phyloP scores from a whole-genome alignment of 1,140 invertebrate species.

The Phortica variegata region DNA sequence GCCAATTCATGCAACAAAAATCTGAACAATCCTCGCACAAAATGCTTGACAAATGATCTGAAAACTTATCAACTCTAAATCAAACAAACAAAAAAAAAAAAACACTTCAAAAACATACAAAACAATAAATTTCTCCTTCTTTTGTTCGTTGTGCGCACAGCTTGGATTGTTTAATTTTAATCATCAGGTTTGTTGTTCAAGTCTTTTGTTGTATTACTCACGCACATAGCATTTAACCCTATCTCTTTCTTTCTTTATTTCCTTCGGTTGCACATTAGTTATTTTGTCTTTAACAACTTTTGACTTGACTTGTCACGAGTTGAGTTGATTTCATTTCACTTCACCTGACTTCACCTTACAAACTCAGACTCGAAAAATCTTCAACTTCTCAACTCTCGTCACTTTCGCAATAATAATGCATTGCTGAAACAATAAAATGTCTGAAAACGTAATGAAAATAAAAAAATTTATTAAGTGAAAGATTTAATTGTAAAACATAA shows the following conservation, averaged over 20 bases:
- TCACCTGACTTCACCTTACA: constrained; percentile 7
- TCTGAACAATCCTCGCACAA: background rate
- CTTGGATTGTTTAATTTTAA: constrained; percentile 57
- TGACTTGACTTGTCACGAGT: constrained; percentile 29
- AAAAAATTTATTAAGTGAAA: too few species aligned
- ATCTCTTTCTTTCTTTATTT: too few species aligned
- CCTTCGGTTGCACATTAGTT: too few species aligned
- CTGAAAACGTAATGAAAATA: constrained; percentile 22
- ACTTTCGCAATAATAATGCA: constrained; percentile 52
- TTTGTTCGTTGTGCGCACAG: too few species aligned
- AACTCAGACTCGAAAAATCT: constrained; percentile 16
- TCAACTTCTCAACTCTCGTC: too few species aligned
- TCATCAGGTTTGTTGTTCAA: constrained; percentile 56
- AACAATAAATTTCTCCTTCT: constrained; percentile 15
- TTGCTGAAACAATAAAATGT: constrained; percentile 19
- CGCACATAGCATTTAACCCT: too few species aligned
- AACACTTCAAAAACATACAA: constrained; percentile 8
- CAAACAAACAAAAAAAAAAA: constrained; percentile 23
- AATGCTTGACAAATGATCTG: constrained; percentile 19
- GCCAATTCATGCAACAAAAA: background rate
- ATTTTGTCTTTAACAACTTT: too few species aligned
- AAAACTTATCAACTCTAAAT: constrained; percentile 28
- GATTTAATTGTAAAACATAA: too few species aligned
- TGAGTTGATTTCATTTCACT: constrained; percentile 14
- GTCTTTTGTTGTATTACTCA: constrained; percentile 48